These are phyloP conservation scores for Arbacia lixula DNA, from an alignment of 53 echinoderm and acorn worm genomes.

Conservation along the genomic window DNA sequence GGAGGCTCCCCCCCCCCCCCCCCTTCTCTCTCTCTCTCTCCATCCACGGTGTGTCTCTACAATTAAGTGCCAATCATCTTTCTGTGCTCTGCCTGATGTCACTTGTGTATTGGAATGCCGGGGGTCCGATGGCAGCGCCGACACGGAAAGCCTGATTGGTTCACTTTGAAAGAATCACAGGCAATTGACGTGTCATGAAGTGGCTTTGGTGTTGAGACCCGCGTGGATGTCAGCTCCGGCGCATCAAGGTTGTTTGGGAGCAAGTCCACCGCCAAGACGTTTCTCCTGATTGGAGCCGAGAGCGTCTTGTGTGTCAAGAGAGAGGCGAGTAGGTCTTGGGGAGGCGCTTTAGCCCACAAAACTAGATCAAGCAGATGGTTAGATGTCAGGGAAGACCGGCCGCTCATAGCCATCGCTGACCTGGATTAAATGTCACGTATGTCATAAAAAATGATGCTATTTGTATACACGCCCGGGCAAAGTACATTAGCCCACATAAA, in stretches of 20 bases:
- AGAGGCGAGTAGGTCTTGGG: conserved; percentile 41
- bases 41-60: conserved; percentile 21
- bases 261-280: conserved; percentile 33
- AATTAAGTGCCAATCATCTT: conserved; percentile 52
- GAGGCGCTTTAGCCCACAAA: conserved; percentile 39
- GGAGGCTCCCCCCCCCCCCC: too few species aligned
- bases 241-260: conserved; percentile 24
- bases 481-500: conserved; percentile 62
- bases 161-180: conserved; percentile 58
- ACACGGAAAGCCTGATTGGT: conserved; percentile 32
- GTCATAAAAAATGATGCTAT: conserved; percentile 54
- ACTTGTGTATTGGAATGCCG: conserved; percentile 56
- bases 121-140: conserved; percentile 35
- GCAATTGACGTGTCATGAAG: conserved; percentile 49
- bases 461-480: conserved; percentile 60
- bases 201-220: conserved; percentile 22
- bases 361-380: conserved; percentile 63
- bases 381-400: conserved; percentile 39
- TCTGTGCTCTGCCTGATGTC: conserved; percentile 15
- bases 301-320: conserved; percentile 49
- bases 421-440: conserved; percentile 61
- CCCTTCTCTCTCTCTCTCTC: too few species aligned
- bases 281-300: conserved; percentile 49
- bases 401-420: conserved; percentile 50
- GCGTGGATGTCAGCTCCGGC: conserved; percentile 31